phyloP scores from a whole-genome alignment of 1,140 invertebrate species.

The Stegodyphus mimosarum region DNA sequence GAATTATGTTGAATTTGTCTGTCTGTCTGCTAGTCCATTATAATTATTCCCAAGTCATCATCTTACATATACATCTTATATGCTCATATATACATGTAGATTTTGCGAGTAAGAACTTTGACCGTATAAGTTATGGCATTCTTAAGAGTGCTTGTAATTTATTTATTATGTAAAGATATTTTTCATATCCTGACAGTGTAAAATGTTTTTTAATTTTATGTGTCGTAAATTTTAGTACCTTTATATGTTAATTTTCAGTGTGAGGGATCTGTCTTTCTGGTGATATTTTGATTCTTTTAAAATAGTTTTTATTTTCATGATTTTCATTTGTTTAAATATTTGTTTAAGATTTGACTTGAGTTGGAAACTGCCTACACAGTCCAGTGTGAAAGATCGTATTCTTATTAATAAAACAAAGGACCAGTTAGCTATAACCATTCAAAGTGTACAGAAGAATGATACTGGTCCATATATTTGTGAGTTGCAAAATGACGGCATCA shows the following conservation, averaged over 20 bases:
- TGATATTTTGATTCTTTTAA: background rate
- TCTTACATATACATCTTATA: no score
- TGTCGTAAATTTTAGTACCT: background rate
- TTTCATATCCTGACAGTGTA: no score
- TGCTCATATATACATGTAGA: no score
- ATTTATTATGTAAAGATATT: no score
- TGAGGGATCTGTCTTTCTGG: background rate
- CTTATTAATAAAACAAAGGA: constrained; percentile 38
- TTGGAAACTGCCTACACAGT: constrained; percentile 41
- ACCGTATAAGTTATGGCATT: no score
- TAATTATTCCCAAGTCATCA: no score
- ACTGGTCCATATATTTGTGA: constrained; percentile 83
- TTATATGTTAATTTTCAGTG: background rate
- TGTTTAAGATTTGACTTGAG: constrained; percentile 29
- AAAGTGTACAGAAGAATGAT: constrained; percentile 68
- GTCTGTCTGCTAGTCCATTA: no score
- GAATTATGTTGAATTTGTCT: no score
- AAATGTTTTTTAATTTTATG: background rate
- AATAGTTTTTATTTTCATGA: background rate
- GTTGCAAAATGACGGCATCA: constrained; percentile 75
- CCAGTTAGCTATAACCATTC: constrained; percentile 41
- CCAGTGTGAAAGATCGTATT: constrained; percentile 41
- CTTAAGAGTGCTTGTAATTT: no score
- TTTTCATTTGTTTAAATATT: background rate
- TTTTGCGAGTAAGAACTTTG: no score